These are phyloP conservation scores for Cyprinodon variegatus DNA, from an alignment of 2,113 vertebrate genomes.

Conservation along the genomic window DNA sequence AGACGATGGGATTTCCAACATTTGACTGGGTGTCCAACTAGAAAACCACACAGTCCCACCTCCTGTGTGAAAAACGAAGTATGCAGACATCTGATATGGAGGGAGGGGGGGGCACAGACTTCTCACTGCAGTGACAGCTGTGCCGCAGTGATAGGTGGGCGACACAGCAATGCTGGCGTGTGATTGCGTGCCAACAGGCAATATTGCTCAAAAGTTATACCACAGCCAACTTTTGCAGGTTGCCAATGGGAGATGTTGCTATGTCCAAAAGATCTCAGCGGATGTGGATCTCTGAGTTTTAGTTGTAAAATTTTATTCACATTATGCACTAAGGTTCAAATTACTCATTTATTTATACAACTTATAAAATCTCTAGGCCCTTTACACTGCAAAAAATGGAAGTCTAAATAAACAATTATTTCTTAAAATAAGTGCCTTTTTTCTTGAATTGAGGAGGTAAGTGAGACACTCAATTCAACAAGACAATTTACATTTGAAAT, in stretches of 20 bases:
- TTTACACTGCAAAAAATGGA: too few relatives aligned
- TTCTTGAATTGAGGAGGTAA: too few relatives aligned
- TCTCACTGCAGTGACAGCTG: constrained; percentile 70
- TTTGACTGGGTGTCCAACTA: constrained; percentile 24
- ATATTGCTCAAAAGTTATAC: constrained; percentile 72
- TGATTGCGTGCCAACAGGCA: constrained; percentile 72
- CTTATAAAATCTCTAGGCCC: too few relatives aligned
- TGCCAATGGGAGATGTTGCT: constrained; percentile 66
- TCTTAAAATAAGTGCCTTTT: too few relatives aligned
- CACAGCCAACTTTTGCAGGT: constrained; percentile 69
- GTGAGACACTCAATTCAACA: too few relatives aligned
- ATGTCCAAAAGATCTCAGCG: constrained; percentile 55
- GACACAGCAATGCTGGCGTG: constrained; percentile 64
- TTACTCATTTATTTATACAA: too few relatives aligned
- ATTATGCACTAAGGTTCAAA: background rate
- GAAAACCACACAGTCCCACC: constrained; percentile 47
- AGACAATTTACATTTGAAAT: too few relatives aligned
- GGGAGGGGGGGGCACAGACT: constrained; percentile 53
- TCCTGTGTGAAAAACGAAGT: constrained; percentile 57
- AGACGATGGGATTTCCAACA: constrained; percentile 36
- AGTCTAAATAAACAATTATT: too few relatives aligned
- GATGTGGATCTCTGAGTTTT: constrained; percentile 40
- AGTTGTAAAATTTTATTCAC: constrained; percentile 12
- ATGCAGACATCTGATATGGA: constrained; percentile 62
- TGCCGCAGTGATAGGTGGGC: constrained; percentile 75